Conservation (phyloP, 1,140 invertebrate species). For the Oppia nitens region DNA sequence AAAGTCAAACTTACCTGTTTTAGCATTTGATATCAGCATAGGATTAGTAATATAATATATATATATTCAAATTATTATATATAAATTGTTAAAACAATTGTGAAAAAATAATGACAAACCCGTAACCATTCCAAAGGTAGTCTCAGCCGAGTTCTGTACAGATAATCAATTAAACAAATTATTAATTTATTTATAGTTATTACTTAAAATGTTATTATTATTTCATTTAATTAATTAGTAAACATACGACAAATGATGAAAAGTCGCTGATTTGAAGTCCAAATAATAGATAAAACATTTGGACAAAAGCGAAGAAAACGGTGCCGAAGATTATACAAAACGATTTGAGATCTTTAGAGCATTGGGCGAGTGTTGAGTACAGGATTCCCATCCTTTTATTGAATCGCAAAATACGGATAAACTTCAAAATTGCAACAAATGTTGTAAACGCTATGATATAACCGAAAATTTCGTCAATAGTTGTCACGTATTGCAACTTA, state of each 20-base stretch:
- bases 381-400: conserved; percentile 29
- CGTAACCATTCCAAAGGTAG: conserved; percentile 37
- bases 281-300: conserved; percentile 36
- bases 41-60: too few relatives aligned
- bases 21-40: too few relatives aligned
- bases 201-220: background rate
- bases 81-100: too few relatives aligned
- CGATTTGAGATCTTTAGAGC: conserved; percentile 29
- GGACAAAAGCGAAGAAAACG: conserved; percentile 29
- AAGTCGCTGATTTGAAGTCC: conserved; percentile 30
- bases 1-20: conserved; percentile 35
- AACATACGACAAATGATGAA: conserved; percentile 29
- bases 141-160: conserved; percentile 28
- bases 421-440: conserved; percentile 35
- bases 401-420: conserved; percentile 34
- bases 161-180: too few relatives aligned
- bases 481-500: conserved; percentile 33
- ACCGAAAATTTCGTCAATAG: conserved; percentile 34
- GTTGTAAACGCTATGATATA: conserved; percentile 31
- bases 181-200: too few relatives aligned
- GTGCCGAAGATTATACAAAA: conserved; percentile 29
- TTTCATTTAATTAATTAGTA: background rate
- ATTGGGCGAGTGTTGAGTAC: conserved; percentile 25
- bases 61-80: too few relatives aligned
- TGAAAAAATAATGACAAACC: conserved; percentile 22